phyloP scores from a whole-genome alignment of 2,888 invertebrate species.

The Chloroclysta siterata region DNA sequence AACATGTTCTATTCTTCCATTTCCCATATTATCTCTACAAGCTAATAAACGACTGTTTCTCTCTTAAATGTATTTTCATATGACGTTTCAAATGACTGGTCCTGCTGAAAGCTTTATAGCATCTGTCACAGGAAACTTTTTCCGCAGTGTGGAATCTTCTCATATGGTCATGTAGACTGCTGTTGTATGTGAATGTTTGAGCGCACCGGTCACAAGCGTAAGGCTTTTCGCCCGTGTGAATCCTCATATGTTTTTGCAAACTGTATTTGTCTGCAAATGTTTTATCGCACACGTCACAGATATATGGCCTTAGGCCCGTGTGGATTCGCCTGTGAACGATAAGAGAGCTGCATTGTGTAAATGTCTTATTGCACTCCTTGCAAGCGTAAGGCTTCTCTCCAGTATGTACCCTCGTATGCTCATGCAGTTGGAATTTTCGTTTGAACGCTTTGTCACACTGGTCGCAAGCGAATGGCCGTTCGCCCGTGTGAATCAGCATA shows the following conservation, averaged over 20 bases:
- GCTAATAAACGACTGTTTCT: conserved; percentile 19
- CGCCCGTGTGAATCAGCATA: conserved; percentile 22
- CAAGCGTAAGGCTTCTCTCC: conserved; percentile 23
- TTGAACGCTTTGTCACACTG: conserved; percentile 23
- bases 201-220: conserved; percentile 24
- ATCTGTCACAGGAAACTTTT: conserved; percentile 20
- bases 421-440: conserved; percentile 15
- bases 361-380: conserved; percentile 15
- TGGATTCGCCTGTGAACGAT: conserved; percentile 15
- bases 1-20: too few relatives aligned
- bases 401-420: conserved; percentile 21
- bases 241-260: conserved; percentile 27
- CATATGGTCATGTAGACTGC: conserved; percentile 21
- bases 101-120: conserved; percentile 19
- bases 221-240: conserved; percentile 27
- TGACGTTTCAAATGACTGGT: conserved; percentile 22
- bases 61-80: conserved; percentile 24
- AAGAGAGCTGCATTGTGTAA: conserved; percentile 18
- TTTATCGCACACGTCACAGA: conserved; percentile 24
- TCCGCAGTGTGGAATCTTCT: conserved; percentile 19
- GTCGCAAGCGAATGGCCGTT: conserved; percentile 19
- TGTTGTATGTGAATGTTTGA: conserved; percentile 13
- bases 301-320: conserved; percentile 10
- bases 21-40: too few relatives aligned
- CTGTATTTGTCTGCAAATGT: conserved; percentile 18